A percentile compares a stretch with the other conserved stretches of the same genome.
These are phyloP conservation scores for Platynereis dumerilii DNA, from an alignment of 2,888 invertebrate genomes.

Conservation along the genomic window DNA sequence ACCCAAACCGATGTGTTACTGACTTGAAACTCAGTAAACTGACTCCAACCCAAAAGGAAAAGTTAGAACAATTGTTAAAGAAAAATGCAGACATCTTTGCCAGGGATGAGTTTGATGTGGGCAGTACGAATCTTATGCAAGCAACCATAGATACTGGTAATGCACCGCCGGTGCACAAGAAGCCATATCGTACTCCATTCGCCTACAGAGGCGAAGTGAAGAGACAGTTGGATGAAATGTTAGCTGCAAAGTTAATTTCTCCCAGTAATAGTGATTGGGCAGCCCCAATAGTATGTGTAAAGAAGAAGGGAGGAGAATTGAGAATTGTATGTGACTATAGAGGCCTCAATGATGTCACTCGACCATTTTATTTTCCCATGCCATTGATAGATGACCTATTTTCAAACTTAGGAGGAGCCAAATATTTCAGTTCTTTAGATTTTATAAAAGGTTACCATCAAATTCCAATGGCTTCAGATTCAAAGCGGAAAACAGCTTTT, in stretches of 20 bases:
- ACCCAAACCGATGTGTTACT: too few species aligned
- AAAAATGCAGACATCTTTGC: too few species aligned
- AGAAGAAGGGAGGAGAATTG: not conserved
- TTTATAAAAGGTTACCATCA: not conserved
- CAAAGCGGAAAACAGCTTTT: not conserved
- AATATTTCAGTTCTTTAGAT: not conserved
- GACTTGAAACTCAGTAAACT: too few species aligned
- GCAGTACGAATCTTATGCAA: not conserved
- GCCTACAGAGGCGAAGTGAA: slow-evolving; percentile 1
- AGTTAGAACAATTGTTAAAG: too few species aligned
- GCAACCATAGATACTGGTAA: not conserved
- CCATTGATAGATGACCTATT: slow-evolving; percentile 7
- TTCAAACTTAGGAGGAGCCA: not conserved
- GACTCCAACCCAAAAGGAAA: too few species aligned
- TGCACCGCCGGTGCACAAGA: not conserved
- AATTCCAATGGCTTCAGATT: not conserved
- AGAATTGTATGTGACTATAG: not conserved
- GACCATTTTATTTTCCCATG: not conserved
- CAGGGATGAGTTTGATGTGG: too few species aligned
- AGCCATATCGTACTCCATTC: slow-evolving; percentile 2
- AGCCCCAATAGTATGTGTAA: not conserved
- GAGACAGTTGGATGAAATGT: not conserved
- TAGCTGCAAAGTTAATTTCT: not conserved
- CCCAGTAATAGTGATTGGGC: not conserved
- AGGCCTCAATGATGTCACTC: not conserved